phyloP scores from a whole-genome alignment of 2,888 invertebrate genomes.

The Drosophila koepferae region DNA sequence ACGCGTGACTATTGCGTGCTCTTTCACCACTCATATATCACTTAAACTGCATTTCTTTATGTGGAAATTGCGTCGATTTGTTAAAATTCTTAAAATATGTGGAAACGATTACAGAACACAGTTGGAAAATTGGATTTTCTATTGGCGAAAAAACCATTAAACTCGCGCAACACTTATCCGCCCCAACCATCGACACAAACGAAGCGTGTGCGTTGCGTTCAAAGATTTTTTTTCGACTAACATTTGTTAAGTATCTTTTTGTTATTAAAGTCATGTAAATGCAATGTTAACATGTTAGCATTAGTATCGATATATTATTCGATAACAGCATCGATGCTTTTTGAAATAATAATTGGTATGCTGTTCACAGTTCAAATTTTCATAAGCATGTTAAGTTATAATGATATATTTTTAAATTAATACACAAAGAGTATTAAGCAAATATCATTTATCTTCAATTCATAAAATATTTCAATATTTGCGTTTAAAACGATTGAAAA shows the following conservation, averaged over 20 bases:
- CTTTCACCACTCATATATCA: slow-evolving; percentile 50
- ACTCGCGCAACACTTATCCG: slow-evolving; percentile 73
- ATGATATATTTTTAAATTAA: not conserved
- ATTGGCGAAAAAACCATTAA: slow-evolving; percentile 66
- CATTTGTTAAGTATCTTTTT: slow-evolving; percentile 37
- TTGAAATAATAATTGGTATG: not conserved
- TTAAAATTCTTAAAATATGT: slow-evolving; percentile 56
- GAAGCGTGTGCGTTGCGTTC: slow-evolving; percentile 60
- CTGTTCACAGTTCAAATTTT: not conserved
- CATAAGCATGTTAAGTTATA: fast-evolving
- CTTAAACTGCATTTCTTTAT: slow-evolving; percentile 66
- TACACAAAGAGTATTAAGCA: not conserved
- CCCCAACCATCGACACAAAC: slow-evolving; percentile 60
- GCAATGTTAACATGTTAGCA: slow-evolving; percentile 14
- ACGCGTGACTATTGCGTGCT: slow-evolving; percentile 69
- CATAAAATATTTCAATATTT: not conserved
- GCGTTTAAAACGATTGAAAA: too few species aligned
- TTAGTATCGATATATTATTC: slow-evolving; percentile 24
- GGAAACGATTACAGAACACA: slow-evolving; percentile 43
- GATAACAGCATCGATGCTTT: slow-evolving; percentile 15
- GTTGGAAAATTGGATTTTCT: slow-evolving; percentile 47
- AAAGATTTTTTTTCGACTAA: slow-evolving; percentile 68
- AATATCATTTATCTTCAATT: too few species aligned
- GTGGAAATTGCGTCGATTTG: slow-evolving; percentile 70
- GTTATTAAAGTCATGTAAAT: slow-evolving; percentile 37